Evolutionary conservation across 2,113 vertebrate genomes (phyloP), one percentile per base, ranked within the genome.

Genomic region (Rhodinocichla rosea): DNA sequence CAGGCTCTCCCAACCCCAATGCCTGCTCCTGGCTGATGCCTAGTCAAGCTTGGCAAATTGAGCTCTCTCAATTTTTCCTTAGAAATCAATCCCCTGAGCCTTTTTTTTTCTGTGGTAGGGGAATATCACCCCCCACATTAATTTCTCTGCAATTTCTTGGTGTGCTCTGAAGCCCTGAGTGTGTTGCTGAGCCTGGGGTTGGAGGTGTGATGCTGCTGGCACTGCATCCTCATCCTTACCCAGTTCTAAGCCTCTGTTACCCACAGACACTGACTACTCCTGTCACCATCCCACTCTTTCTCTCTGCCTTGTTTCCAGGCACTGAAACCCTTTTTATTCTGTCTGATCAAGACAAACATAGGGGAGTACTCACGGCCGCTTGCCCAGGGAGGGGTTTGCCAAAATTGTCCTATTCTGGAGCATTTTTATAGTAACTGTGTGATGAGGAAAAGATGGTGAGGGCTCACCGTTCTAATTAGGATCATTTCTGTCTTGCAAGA

Each of bases 401-500:
- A 95, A 96, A 92, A 84, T 26, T 15, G 4, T 92, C 94, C 59
- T 60, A 56, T 96, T 88, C 74, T 92, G 78, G 78, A 83, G 45
- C 13, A 6, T 68, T 96, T 95, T 92, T 93, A 76, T 94, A 94
- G 93, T 94, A 95, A 85, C 75, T 39, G 32, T 90, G 79, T 90
- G 91, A 95, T 86, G 94, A 91, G 89, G 68, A 94, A 94, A 95
- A 94, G 85, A 94, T 91, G 94, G 96, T 2, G 45, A 94, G 93
- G 91, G 92, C 67, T 95, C 92, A 73, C 95, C 77, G 1, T 87
- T 92, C 91, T 98, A 97, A 98, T 98, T 98, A 97, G 95, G 97
- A 96, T 92, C 67, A 3, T 95, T 89, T 89, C 97, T 97, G 95
- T 94, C 90, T 97, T 96, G 96, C 95, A 69, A 63, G 84, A 93